Evolutionary conservation across 1,140 invertebrate genomes (phyloP).

Genomic region (Phenacoccus solenopsis): DNA sequence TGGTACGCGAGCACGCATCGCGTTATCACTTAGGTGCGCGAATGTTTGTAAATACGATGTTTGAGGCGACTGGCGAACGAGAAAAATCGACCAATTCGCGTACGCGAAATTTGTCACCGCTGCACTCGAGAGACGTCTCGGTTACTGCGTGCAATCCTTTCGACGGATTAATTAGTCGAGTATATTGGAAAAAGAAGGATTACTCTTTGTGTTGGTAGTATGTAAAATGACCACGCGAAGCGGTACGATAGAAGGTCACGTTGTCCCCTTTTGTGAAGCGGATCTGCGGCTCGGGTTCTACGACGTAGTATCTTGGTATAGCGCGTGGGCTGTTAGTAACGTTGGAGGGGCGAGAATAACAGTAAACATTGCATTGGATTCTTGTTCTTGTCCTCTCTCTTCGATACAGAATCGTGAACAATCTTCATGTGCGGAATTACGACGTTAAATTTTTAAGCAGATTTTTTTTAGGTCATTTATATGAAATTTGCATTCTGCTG

Average conservation of each 20-base stretch:
- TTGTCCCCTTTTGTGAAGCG: neutral
- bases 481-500: neutral
- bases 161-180: too few species aligned
- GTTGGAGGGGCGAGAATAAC: neutral
- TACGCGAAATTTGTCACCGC: too few species aligned
- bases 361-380: neutral
- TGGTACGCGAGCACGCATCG: neutral
- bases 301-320: neutral
- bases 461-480: neutral
- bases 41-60: neutral
- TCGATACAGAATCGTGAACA: neutral
- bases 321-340: neutral
- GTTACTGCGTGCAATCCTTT: too few species aligned
- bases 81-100: neutral
- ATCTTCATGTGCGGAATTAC: neutral
- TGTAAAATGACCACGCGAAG: neutral
- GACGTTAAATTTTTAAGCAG: neutral
- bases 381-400: neutral
- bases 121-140: too few species aligned
- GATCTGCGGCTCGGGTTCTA: neutral
- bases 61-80: too few species aligned
- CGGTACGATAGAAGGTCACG: neutral
- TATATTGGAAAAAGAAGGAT: too few species aligned
- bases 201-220: neutral
- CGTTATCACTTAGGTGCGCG: neutral